Conservation (phyloP, 1,140 invertebrate species). For the Ips typographus region DNA sequence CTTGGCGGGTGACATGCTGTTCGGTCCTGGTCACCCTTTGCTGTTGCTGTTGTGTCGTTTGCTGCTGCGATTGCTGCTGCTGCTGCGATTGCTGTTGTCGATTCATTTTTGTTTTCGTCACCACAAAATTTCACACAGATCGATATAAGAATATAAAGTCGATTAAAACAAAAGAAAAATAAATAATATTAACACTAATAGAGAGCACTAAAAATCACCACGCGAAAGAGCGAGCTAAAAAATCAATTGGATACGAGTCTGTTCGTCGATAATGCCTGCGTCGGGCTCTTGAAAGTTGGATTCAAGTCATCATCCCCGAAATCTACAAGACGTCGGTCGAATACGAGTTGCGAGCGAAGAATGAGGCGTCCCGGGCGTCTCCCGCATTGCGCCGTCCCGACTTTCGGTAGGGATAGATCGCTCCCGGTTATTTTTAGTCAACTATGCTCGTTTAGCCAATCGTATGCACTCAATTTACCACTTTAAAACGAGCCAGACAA, state of each 20-base stretch:
- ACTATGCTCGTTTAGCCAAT: slow-evolving; percentile 14
- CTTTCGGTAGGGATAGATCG: slow-evolving; percentile 43
- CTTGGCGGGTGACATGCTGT: slow-evolving; percentile 73
- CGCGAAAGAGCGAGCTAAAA: slow-evolving; percentile 35
- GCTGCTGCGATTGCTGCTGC: slow-evolving; percentile 56
- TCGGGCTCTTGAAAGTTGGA: slow-evolving; percentile 40
- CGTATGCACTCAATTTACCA: slow-evolving; percentile 4
- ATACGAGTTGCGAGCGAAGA: slow-evolving; percentile 79
- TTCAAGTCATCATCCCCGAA: slow-evolving; percentile 83
- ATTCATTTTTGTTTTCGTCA: slow-evolving; percentile 49
- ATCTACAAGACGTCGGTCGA: slow-evolving; percentile 84
- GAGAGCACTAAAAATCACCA: slow-evolving; percentile 46
- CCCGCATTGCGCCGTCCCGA: slow-evolving; percentile 48
- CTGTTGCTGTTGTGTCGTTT: slow-evolving; percentile 57
- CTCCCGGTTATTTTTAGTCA: slow-evolving; percentile 42
- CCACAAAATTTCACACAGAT: slow-evolving; percentile 49
- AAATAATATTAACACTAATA: slow-evolving; percentile 34
- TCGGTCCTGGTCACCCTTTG: slow-evolving; percentile 70
- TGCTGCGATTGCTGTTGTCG: slow-evolving; percentile 50
- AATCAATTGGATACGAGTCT: slow-evolving; percentile 28
- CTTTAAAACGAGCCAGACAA: not conserved
- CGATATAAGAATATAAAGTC: slow-evolving; percentile 37
- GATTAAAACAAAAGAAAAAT: slow-evolving; percentile 35
- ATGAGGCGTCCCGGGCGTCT: slow-evolving; percentile 55
- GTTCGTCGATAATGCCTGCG: slow-evolving; percentile 34